Evolutionary conservation across 2,888 invertebrate genomes (phyloP), one percentile per base, ranked within the genome.

Genomic region (Automeris io): DNA sequence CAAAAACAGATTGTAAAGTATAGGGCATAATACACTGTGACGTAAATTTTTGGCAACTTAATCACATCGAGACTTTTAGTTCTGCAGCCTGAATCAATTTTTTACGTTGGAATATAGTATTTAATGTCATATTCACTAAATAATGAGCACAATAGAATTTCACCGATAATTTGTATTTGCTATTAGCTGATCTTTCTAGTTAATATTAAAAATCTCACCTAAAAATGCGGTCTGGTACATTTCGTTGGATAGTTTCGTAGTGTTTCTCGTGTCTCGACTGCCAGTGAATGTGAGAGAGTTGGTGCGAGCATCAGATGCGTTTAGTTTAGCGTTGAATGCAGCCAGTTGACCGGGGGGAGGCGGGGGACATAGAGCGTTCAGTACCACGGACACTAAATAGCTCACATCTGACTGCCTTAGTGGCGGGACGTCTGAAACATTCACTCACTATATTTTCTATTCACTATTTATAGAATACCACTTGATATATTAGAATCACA

Each of bases 381-480:
- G 88, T 8, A 98, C 93, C 18, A 97, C 92, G 2, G 94, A 95
- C 45, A 99, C 88, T 37, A 97, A 91, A 80, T 96, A 99, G 47
- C 93, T 92, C 11, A 99, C 94, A 71, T 99, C 98, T 9, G 92
- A 90, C 61, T 94, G 94, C 37, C 96, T 91, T 64, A 99, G 90
- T 53, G 94, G 93, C 1, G 97, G 95, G 24, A 96, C 93, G 70
- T 98, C 97, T 93, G 82, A 45, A 77, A 88, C n/a, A n/a, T n/a
- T n/a, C n/a, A n/a, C n/a, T n/a, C n/a, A n/a, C n/a, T n/a, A n/a
- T n/a, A n/a, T n/a, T n/a, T n/a, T n/a, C n/a, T n/a, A n/a, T n/a
- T n/a, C n/a, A n/a, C n/a, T n/a, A n/a, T n/a, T n/a, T n/a, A n/a
- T n/a, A n/a, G n/a, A n/a, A n/a, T n/a, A n/a, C n/a, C n/a, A n/a